Base-by-base conservation (phyloP, 2,888 invertebrate species). In the Drosophila ustulata region DNA sequence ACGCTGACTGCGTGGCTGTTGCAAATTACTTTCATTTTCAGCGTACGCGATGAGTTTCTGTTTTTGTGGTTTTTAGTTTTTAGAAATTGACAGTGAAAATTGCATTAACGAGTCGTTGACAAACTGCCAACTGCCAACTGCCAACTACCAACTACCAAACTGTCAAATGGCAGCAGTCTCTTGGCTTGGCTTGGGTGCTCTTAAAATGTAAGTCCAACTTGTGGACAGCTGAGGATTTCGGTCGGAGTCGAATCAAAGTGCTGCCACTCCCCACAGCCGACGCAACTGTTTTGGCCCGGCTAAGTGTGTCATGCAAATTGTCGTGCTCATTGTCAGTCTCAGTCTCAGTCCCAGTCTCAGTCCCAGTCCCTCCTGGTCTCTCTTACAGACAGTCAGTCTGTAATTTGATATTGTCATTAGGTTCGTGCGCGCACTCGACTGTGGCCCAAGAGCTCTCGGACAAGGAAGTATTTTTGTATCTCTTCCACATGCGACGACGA, bases 331-430 rank as follows among this genome's bases (percentile, higher is more conserved):
- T 69, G 45, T 67, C 50, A 30, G 56, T 57, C 58, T 37, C 53
- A 37, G 9, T 34, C 32, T 25, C 39, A 34, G 34, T 34, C 34
- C 3, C 34, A 30, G 6, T 6, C 18, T 37, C 37, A 3, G 18
- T 9, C 39, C 8, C n/a, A 39, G 13, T 39, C 68, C 39, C 41
- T 55, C 34, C 34, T 11, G 34, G 56, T 56, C 39, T 13, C 11
- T 37, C 32, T 30, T 28, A 56, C 46, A 43, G 56, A 18, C 18
- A 18, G 18, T 18, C 18, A 1, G 18, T 46, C 55, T 72, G 82
- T 88, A 83, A 83, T 82, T 85, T 83, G 82, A 83, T 83, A 88
- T 83, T 85, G 88, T 85, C 82, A 83, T 83, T 88, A 88, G 84
- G 75, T 82, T 73, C 63, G 75, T 78, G 80, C 77, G 82, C 71